phyloP scores from a whole-genome alignment of 2,888 invertebrate genomes.

The Nineta flava region DNA sequence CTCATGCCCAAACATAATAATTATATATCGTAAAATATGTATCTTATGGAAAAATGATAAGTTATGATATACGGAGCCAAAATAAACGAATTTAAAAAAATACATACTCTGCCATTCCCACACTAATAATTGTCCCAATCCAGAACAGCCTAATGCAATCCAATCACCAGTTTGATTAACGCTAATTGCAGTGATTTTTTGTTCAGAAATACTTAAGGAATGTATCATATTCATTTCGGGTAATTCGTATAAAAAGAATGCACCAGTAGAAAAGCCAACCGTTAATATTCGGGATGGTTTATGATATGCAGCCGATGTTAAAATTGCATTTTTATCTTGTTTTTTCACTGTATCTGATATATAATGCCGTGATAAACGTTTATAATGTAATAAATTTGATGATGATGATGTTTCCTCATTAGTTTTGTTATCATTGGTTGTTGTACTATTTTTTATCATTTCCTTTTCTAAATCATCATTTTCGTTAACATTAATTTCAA shows the following conservation, averaged over 20 bases:
- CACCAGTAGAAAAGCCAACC: conserved; percentile 78
- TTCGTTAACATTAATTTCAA: conserved; percentile 41
- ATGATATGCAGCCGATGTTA: conserved; percentile 78
- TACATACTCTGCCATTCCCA: conserved; percentile 96
- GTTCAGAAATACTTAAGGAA: conserved; percentile 72
- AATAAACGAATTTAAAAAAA: no score
- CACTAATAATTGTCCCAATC: conserved; percentile 84
- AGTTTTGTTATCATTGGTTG: conserved; percentile 28
- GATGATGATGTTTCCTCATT: conserved; percentile 18
- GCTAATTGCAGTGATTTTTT: conserved; percentile 61
- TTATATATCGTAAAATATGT: no score
- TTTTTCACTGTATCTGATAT: conserved; percentile 53
- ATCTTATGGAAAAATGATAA: no score
- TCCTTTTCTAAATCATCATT: conserved; percentile 26
- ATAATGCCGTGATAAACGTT: conserved; percentile 55
- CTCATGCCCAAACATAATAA: no score
- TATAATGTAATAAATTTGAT: conserved; percentile 42
- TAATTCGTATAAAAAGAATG: conserved; percentile 86
- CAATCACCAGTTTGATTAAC: conserved; percentile 86
- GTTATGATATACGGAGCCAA: no score
- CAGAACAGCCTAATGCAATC: conserved; percentile 84
- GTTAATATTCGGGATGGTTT: conserved; percentile 64
- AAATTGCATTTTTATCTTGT: conserved; percentile 38
- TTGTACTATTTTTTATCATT: conserved; percentile 27
- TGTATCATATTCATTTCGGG: conserved; percentile 89